phyloP scores from a whole-genome alignment of 2,797 vertebrate species.

The Esox lucius region DNA sequence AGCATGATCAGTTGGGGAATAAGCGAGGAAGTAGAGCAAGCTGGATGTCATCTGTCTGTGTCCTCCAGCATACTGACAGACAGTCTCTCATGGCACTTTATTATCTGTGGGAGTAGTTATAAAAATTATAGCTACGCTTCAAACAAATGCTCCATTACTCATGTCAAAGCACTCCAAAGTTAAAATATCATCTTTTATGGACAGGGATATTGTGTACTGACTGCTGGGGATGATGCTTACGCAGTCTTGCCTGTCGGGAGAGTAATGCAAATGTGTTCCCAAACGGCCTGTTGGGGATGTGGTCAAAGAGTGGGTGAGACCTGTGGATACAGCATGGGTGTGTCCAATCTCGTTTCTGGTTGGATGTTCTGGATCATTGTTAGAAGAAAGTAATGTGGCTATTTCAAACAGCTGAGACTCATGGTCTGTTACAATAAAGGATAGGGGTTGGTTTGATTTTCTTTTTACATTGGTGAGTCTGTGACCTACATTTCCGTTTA shows the following conservation, averaged over 20 bases:
- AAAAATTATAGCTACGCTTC: constrained; percentile 61
- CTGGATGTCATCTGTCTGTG: constrained; percentile 63
- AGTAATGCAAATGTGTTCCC: background rate
- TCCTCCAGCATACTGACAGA: constrained; percentile 60
- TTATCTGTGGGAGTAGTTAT: constrained; percentile 61
- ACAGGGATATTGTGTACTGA: constrained; percentile 42
- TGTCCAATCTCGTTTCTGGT: background rate
- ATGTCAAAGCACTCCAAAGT: constrained; percentile 51
- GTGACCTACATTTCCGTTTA: no score
- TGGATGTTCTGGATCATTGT: background rate
- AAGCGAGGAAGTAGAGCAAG: constrained; percentile 54
- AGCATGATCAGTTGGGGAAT: constrained; percentile 41
- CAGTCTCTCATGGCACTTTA: constrained; percentile 52
- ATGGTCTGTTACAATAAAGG: background rate
- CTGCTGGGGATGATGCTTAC: constrained; percentile 20
- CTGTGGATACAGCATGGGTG: background rate
- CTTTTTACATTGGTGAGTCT: background rate
- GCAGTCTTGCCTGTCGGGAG: constrained; percentile 8
- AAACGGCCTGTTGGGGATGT: background rate
- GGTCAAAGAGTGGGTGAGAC: background rate
- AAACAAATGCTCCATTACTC: constrained; percentile 55
- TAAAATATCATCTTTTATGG: constrained; percentile 48
- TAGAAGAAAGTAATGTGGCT: background rate
- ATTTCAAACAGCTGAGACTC: background rate
- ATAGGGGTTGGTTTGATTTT: background rate